phyloP scores from a whole-genome alignment of 2,113 vertebrate species.

The Ptychochromis oligacanthus region DNA sequence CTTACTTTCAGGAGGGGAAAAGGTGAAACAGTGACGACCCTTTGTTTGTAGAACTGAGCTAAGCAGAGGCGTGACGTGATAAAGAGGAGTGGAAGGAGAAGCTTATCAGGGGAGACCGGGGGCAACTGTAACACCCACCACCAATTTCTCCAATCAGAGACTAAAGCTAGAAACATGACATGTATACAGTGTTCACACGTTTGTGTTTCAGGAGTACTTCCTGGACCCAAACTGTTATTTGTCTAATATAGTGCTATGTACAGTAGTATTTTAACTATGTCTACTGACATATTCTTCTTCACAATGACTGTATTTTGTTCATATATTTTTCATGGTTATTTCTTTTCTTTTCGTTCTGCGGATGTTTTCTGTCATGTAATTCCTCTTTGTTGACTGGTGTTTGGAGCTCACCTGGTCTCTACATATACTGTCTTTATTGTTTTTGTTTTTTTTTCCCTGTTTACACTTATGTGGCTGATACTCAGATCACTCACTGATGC shows the following conservation, averaged over 20 bases:
- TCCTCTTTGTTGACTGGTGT: not conserved
- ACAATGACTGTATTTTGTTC: too few relatives aligned
- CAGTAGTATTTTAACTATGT: too few relatives aligned
- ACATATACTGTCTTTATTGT: too few relatives aligned
- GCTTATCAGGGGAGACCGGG: not conserved
- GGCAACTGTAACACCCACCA: not conserved
- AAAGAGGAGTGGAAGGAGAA: slow-evolving; percentile 29
- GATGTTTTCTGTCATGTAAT: too few relatives aligned
- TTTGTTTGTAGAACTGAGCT: slow-evolving; percentile 23
- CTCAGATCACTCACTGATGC: not conserved
- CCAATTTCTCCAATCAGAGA: not conserved
- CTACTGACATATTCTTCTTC: too few relatives aligned
- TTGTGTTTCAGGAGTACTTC: not conserved
- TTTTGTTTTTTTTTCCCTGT: too few relatives aligned
- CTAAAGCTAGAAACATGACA: not conserved
- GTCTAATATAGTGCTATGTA: not conserved
- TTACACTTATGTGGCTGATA: too few relatives aligned
- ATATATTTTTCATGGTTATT: too few relatives aligned
- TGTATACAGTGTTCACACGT: too few relatives aligned
- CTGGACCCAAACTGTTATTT: not conserved
- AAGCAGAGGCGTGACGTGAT: not conserved
- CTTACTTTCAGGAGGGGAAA: not conserved
- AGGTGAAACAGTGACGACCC: not conserved
- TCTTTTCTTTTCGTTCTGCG: too few relatives aligned
- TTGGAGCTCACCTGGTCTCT: not conserved